Base-by-base conservation (phyloP, 2,113 vertebrate species). In the Amphiprion ocellaris region DNA sequence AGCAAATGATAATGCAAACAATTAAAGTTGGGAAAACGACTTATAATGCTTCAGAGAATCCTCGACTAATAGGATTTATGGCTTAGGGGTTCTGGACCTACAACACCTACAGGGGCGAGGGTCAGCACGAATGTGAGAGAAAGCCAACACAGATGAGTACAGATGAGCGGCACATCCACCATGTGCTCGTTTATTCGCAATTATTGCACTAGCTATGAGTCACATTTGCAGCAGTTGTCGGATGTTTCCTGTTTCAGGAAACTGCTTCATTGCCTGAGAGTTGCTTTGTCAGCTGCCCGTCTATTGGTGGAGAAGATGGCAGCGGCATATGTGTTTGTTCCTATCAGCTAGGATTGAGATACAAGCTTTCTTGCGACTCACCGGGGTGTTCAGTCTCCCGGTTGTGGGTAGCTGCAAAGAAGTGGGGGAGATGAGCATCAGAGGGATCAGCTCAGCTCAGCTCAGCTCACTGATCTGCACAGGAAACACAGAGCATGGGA, bases 1-100 rank as follows among this genome's bases (percentile, higher is more conserved):
- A 76, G 61, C 28, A 37, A 80, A 61, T 86, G 77, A 91, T 85
- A 69, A 81, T 84, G 81, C 65, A 87, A 82, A 85, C 70, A 79
- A 28, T 68, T 62, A 79, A 74, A 89, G 54, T 76, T 83, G 77
- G 83, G 78, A 83, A 87, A 90, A 93, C 64, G 69, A 87, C 89
- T 92, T 89, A 78, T 90, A 94, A 92, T 94, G 91, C 91, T 89
- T 87, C 89, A 91, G 77, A 90, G 90, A 90, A 93, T 91, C 90
- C 92, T 76, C 78, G 70, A 91, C 94, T 95, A 95, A 95, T 94
- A 88, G 93, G 94, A 95, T 95, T 94, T 94, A 77, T 84, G 86
- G 90, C 89, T 94, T 94, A 94, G 71, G 81, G 77, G 82, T 88
- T 95, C 81, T 91, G 86, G 89, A 93, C 90, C 90, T 87, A 91